Conservation (phyloP, 2,797 vertebrate genomes). For the Pempheris klunzingeri region DNA sequence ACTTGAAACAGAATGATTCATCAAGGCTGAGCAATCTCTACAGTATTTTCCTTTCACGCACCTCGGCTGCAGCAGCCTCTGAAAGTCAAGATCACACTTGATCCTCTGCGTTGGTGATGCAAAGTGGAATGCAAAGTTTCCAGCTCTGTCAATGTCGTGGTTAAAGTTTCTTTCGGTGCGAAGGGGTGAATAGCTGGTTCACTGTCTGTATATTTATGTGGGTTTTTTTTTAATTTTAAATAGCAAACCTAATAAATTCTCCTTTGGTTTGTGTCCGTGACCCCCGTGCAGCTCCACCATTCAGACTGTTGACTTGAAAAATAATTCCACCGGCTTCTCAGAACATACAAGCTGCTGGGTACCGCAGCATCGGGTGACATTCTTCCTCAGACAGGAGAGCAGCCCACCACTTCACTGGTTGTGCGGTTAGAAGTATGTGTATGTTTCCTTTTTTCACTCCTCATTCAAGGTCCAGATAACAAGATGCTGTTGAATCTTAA, state of each 20-base stretch:
- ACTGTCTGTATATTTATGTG: not conserved
- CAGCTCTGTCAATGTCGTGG: constrained; percentile 1
- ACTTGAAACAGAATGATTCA: constrained; percentile 51
- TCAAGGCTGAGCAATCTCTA: constrained; percentile 38
- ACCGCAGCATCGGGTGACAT: too few relatives aligned
- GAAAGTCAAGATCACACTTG: constrained; percentile 32
- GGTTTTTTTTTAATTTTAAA: not conserved
- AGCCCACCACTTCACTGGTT: constrained; percentile 23
- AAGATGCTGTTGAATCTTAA: constrained; percentile 26
- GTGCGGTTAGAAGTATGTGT: constrained; percentile 41
- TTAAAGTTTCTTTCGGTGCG: constrained; percentile 25
- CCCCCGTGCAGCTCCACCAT: too few relatives aligned
- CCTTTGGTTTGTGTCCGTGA: constrained; percentile 2
- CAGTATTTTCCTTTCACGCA: constrained; percentile 29
- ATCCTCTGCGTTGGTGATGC: constrained; percentile 30
- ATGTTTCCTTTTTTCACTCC: constrained; percentile 46
- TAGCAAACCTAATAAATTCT: constrained; percentile 3
- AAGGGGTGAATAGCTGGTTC: not conserved
- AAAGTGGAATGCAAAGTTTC: constrained; percentile 26
- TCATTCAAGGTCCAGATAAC: constrained; percentile 28
- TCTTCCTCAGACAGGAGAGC: too few relatives aligned
- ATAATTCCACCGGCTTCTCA: too few relatives aligned
- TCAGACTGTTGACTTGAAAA: too few relatives aligned
- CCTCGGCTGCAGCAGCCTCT: constrained; percentile 23
- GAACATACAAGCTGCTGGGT: too few relatives aligned